Percentiles rank a stretch among this genome's conserved stretches.
These are phyloP conservation scores for Calidris pygmaea DNA, from an alignment of 2,113 vertebrate genomes.

Conservation along the genomic window DNA sequence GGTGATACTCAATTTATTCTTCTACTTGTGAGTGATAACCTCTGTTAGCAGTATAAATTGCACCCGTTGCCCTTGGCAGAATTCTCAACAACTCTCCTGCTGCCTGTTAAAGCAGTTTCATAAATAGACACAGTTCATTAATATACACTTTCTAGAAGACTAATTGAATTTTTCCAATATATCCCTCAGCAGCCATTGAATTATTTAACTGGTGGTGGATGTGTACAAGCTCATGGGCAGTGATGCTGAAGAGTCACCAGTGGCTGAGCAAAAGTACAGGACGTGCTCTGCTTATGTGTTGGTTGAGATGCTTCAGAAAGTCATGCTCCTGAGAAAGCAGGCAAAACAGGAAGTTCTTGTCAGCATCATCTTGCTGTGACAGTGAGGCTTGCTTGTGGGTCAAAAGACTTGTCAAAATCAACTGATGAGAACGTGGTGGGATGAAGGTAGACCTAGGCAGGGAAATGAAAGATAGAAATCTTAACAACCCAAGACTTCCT, in stretches of 20 bases:
- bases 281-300: not conserved
- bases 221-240: not conserved
- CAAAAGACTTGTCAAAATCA: not conserved
- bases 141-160: slow-evolving; percentile 40
- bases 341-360: not conserved
- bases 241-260: not conserved
- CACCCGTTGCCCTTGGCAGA: slow-evolving; percentile 33
- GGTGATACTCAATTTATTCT: slow-evolving; percentile 28
- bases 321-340: not conserved
- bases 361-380: not conserved
- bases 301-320: not conserved
- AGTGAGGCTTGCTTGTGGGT: not conserved
- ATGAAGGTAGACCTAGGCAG: not conserved
- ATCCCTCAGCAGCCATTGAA: slow-evolving; percentile 40
- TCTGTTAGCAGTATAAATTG: slow-evolving; percentile 41
- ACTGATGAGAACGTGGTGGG: not conserved
- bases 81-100: slow-evolving; percentile 31
- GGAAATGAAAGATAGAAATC: not conserved
- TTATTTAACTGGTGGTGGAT: slow-evolving; percentile 31
- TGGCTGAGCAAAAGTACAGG: not conserved
- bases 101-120: slow-evolving; percentile 37
- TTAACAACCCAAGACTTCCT: not conserved
- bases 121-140: slow-evolving; percentile 58
- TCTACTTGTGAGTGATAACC: slow-evolving; percentile 9
- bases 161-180: slow-evolving; percentile 43